Evolutionary conservation across 2,888 invertebrate genomes (phyloP).

Genomic region (Meliscaeva auricollis): DNA sequence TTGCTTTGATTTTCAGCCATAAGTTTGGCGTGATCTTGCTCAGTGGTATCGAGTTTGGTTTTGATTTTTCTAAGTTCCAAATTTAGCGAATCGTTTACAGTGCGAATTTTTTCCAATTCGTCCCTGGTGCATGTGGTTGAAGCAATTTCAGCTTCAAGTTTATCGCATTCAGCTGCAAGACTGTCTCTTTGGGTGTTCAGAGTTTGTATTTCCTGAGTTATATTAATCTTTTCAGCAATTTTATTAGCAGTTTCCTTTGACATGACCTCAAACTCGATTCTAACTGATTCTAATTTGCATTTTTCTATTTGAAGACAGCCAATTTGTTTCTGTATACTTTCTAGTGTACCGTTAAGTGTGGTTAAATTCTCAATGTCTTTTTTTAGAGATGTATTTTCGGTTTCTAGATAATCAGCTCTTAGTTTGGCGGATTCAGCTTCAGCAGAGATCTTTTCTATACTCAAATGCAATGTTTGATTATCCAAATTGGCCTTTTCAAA

Average conservation of each 20-base stretch:
- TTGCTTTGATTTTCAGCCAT: conserved; percentile 77
- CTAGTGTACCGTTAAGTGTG: conserved; percentile 37
- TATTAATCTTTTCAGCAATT: conserved; percentile 59
- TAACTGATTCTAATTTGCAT: conserved; percentile 57
- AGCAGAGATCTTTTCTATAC: conserved; percentile 27
- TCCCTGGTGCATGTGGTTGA: conserved; percentile 59
- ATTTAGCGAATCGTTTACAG: conserved; percentile 47
- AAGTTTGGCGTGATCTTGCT: conserved; percentile 75
- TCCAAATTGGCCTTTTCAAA: conserved; percentile 46
- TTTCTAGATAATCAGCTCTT: conserved; percentile 67
- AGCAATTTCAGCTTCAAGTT: conserved; percentile 78
- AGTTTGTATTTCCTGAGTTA: conserved; percentile 58
- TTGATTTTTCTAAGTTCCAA: conserved; percentile 58
- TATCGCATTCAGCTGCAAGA: conserved; percentile 77
- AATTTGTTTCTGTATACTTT: conserved; percentile 49
- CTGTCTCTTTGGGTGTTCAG: conserved; percentile 23
- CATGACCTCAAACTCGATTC: conserved; percentile 59
- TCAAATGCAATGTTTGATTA: conserved; percentile 24
- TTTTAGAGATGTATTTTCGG: conserved; percentile 53
- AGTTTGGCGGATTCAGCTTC: conserved; percentile 63
- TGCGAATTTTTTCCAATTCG: conserved; percentile 78
- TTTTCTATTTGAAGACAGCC: conserved; percentile 50
- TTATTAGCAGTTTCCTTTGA: conserved; percentile 61
- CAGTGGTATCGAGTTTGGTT: conserved; percentile 48
- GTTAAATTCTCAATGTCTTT: conserved; percentile 50